phyloP scores from a whole-genome alignment of 1,140 invertebrate genomes.

The Danaus melanippus region DNA sequence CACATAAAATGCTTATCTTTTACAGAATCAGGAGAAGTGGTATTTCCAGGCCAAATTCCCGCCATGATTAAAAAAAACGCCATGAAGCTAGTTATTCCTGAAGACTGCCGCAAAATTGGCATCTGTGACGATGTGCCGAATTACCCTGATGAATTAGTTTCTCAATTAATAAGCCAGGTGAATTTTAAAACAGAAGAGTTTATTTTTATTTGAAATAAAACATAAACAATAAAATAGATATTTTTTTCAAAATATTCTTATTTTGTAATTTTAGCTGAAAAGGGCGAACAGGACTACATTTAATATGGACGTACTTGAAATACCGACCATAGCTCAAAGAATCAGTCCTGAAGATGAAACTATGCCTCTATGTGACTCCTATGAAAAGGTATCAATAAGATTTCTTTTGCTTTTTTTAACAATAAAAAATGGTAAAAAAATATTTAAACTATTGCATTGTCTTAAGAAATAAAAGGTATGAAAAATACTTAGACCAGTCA shows the following conservation, averaged over 20 bases:
- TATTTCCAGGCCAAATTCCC: slow-evolving; percentile 34
- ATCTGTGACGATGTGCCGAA: slow-evolving; percentile 42
- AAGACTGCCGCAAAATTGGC: slow-evolving; percentile 33
- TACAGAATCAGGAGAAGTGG: slow-evolving; percentile 10
- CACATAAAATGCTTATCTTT: background rate
- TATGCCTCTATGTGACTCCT: slow-evolving; percentile 34
- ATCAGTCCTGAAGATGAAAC: slow-evolving; percentile 34
- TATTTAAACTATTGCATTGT: too few species aligned
- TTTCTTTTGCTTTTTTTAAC: too few species aligned
- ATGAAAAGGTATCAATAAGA: slow-evolving; percentile 26
- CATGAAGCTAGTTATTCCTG: slow-evolving; percentile 25
- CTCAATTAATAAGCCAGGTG: slow-evolving; percentile 28
- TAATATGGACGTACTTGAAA: slow-evolving; percentile 35
- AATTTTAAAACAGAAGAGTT: slow-evolving; percentile 8
- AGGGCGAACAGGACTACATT: slow-evolving; percentile 25
- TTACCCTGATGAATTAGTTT: slow-evolving; percentile 37
- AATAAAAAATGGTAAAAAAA: too few species aligned
- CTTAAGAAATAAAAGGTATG: too few species aligned
- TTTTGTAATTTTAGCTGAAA: slow-evolving; percentile 22
- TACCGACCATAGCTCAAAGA: slow-evolving; percentile 38
- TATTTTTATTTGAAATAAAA: too few species aligned
- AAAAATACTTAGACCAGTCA: too few species aligned
- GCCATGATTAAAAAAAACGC: background rate
- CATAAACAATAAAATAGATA: too few species aligned
- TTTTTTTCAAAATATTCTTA: background rate